A percentile compares a stretch with the other conserved stretches of the same genome.
These are phyloP conservation scores for Prunella himalayana DNA, from an alignment of 2,113 vertebrate genomes.

Conservation along the genomic window DNA sequence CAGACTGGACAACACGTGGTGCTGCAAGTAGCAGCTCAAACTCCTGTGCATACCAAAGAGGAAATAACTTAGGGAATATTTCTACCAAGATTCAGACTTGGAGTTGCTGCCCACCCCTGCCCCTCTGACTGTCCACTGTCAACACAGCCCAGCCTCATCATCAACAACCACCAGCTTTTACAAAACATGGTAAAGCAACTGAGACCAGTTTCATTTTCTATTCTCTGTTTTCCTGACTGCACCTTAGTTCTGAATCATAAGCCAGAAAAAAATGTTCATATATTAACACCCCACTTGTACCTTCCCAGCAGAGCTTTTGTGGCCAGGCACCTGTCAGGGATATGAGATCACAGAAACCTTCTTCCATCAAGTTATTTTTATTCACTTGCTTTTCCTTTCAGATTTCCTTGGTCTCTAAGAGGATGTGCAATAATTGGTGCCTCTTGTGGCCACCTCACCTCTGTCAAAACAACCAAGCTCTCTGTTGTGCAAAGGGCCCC, in stretches of 20 bases:
- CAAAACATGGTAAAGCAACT: background rate
- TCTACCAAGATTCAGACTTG: background rate
- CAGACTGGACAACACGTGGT: background rate
- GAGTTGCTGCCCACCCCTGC: background rate
- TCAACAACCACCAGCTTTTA: background rate
- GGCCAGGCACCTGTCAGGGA: background rate
- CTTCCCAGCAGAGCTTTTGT: background rate
- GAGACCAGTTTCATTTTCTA: background rate
- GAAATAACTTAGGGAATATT: background rate
- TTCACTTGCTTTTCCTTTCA: background rate
- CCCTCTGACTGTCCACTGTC: background rate
- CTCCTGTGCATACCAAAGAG: background rate
- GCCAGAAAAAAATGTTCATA: background rate
- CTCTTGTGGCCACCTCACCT: constrained; percentile 1
- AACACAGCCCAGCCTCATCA: background rate
- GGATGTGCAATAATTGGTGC: background rate
- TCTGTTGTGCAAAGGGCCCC: background rate
- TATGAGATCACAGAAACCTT: background rate
- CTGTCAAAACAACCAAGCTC: background rate
- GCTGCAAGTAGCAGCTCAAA: background rate
- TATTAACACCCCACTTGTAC: background rate
- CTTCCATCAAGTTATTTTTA: constrained; percentile 41
- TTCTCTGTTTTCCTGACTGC: background rate
- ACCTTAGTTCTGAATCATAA: background rate
- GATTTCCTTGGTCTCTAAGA: background rate